Conservation (phyloP, 2,113 vertebrate genomes). For the Phasianus colchicus region DNA sequence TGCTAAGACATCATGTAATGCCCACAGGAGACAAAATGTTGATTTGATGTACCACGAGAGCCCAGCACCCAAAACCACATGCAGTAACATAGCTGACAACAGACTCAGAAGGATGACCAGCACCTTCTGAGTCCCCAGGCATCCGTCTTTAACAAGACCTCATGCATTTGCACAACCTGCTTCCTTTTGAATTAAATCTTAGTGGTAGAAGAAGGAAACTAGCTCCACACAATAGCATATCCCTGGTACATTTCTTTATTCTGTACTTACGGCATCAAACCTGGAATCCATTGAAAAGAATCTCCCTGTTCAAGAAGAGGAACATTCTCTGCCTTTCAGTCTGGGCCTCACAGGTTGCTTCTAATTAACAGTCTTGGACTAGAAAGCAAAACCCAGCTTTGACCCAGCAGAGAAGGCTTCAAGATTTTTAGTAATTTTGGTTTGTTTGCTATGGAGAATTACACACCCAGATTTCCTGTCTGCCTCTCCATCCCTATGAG, state of each 20-base stretch:
- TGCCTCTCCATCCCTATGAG: not conserved
- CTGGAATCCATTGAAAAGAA: not conserved
- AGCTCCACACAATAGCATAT: not conserved
- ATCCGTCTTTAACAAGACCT: not conserved
- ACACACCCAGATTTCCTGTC: not conserved
- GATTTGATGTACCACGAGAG: not conserved
- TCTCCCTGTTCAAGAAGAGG: not conserved
- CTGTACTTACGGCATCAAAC: not conserved
- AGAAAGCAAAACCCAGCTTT: slow-evolving; percentile 16
- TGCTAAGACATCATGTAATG: not conserved
- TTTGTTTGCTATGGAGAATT: not conserved
- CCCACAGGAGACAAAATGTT: not conserved
- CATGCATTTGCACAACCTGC: not conserved
- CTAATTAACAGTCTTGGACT: not conserved
- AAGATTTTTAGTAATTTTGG: not conserved
- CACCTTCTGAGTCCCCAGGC: accelerated
- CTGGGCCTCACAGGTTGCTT: not conserved
- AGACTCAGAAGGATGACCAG: not conserved
- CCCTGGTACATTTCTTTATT: not conserved
- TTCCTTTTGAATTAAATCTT: not conserved
- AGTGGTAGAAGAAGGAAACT: not conserved
- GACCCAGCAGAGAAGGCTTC: not conserved
- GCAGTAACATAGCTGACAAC: not conserved
- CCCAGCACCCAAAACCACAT: not conserved
- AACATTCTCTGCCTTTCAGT: not conserved